Base-by-base conservation (phyloP, 2,888 invertebrate genomes). In the Homarus gammarus region DNA sequence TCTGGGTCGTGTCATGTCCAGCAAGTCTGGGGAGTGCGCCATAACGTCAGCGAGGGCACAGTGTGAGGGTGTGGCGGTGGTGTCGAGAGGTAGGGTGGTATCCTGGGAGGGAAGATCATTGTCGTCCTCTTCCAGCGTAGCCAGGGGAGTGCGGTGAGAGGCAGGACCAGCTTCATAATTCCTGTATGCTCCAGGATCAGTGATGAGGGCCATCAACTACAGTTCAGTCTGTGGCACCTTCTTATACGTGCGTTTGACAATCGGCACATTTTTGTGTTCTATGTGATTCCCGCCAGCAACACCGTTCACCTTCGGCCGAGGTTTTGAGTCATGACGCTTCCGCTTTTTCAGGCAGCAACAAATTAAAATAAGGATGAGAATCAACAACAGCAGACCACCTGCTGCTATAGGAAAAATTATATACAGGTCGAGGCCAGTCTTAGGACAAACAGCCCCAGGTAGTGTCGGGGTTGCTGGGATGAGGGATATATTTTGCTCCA, bases 241-340 rank as follows among this genome's bases (percentile, higher is more conserved):
- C 77, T 92, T 92, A 88, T 93, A 93, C 70, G 91, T 90, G 18
- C 92, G 84, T 12, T 92, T 92, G 31, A 97, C 96, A 92, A 97
- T 97, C 91, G 97, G 94, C 88, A 97, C 94, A 93, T 97, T 97
- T 94, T 97, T 97, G 93, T 97, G 97, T 94, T 97, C 97, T 15
- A 85, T 70, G n/a, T 85, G 86, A 56, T 78, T 79, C 6, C 86
- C 86, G 2, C 87, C 84, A 31, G 85, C 92, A 12, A 36, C 64
- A 1, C 92, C 95, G 94, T 96, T 96, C 92, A 96, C 96, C 93
- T 95, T 95, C 27, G 82, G 31, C 10, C 84, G 61, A 27, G 87
- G 78, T 77, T 92, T 91, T 10, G 77, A 31, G 27, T 83, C 78
- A 36, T 73, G 61, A 79, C 93, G 92, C 85, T 95, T 95, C 78